Base-by-base conservation (phyloP, 2,113 vertebrate genomes). In the Lonchura striata region DNA sequence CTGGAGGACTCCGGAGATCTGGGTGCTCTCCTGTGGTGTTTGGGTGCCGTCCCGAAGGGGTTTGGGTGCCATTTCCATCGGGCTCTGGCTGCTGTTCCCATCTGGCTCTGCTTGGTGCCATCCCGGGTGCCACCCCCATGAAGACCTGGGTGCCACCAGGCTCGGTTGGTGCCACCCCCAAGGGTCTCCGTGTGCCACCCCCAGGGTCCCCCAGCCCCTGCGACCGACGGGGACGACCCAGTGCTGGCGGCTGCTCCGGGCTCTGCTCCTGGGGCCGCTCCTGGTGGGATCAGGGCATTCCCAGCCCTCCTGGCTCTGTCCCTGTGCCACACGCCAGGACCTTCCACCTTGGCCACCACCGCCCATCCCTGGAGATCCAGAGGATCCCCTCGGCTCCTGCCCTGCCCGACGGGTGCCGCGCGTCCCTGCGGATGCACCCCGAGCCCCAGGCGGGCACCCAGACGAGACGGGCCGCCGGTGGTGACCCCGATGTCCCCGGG, bases 281-380 rank as follows among this genome's bases (percentile, higher is more conserved):
- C 5, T 0, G 47, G 27, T 19, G 9, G 11, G 24, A 33, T 1
- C 0, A 0, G 9, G 9, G 0, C 5, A 5, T 17, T n/a, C 15
- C 70, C 54, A 33, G 6, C 49, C 46, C 35, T 68, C 41, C 50
- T 0, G 4, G 4, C 49, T 24, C 35, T 22, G 37, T 52, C 63
- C 60, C 60, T 0, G 9, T 39, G 5, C 56, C 15, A 1, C 2
- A 1, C 5, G 0, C 49, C 7, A 0, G 44, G 3, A 64, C 31
- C 63, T n/a, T 35, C 33, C 33, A 5, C 35, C 14, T 0, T 0
- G 12, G 14, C 17, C 31, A 17, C 28, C 1, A 0, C 12, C 24
- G 27, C 25, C 49, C 1, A 27, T 13, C 49, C 4, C 2, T 1
- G 0, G 14, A 17, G 3, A 28, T 13, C 54, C 49, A 0, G 13